Conservation (phyloP, 2,797 vertebrate genomes). For the Urophycis tenuis region DNA sequence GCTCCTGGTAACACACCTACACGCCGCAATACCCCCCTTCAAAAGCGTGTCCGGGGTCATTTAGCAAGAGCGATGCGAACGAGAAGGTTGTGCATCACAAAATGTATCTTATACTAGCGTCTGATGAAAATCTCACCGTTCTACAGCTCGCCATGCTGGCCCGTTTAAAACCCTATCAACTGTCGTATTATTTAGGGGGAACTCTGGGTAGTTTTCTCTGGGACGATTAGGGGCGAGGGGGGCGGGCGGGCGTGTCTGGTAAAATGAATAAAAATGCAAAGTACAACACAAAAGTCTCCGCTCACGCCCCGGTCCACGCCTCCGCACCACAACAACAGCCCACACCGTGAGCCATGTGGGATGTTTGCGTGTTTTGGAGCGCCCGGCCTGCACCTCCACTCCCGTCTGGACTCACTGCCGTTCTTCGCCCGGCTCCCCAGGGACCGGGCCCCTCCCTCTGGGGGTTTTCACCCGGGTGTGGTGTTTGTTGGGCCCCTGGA, state of each 20-base stretch:
- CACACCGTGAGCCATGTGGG: background rate
- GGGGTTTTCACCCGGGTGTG: background rate
- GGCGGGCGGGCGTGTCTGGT: too few relatives aligned
- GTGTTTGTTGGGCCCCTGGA: slow-evolving; percentile 41
- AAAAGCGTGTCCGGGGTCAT: background rate
- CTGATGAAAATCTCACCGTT: background rate
- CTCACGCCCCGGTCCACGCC: background rate
- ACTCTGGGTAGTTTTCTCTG: too few relatives aligned
- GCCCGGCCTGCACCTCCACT: background rate
- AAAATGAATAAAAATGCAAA: too few relatives aligned
- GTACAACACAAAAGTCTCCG: too few relatives aligned
- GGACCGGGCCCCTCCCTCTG: background rate
- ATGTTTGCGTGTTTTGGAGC: background rate
- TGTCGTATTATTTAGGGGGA: background rate
- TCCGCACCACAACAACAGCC: too few relatives aligned
- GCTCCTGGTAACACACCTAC: slow-evolving; percentile 80
- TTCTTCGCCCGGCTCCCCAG: background rate
- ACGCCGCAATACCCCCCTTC: too few relatives aligned
- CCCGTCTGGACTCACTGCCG: background rate
- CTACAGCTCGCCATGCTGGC: background rate
- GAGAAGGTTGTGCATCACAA: too few relatives aligned
- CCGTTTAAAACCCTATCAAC: too few relatives aligned
- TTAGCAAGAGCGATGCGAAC: too few relatives aligned
- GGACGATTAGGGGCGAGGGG: too few relatives aligned
- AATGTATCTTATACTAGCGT: background rate